These are phyloP conservation scores for Notospermus geniculatus DNA, from an alignment of 1,140 invertebrate genomes.

Conservation along the genomic window DNA sequence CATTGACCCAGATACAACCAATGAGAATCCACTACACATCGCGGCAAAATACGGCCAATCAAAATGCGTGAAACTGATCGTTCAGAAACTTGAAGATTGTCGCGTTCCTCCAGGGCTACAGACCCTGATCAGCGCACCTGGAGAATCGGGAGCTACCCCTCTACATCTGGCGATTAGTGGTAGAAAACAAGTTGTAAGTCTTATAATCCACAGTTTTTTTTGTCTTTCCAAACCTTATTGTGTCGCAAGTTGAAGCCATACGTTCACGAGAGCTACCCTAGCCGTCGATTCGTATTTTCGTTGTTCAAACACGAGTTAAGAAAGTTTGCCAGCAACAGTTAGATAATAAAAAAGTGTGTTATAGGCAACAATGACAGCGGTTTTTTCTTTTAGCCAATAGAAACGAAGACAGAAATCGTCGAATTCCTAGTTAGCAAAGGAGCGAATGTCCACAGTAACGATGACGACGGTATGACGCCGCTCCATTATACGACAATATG, in stretches of 20 bases:
- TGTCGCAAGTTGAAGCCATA: no score
- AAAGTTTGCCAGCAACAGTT: no score
- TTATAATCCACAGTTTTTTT: background rate
- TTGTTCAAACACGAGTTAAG: no score
- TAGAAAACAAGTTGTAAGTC: no score
- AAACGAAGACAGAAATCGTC: background rate
- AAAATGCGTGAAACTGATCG: constrained; percentile 18
- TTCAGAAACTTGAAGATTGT: constrained; percentile 50
- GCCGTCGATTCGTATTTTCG: no score
- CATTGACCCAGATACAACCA: constrained; percentile 50
- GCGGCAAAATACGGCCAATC: constrained; percentile 55
- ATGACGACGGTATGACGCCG: constrained; percentile 53
- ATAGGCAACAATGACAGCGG: background rate
- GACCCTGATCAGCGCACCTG: background rate
- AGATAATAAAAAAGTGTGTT: no score
- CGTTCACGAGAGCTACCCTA: no score
- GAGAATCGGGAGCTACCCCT: no score
- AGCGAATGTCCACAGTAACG: constrained; percentile 47
- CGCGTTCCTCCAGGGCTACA: background rate
- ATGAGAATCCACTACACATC: constrained; percentile 54
- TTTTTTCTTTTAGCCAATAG: background rate
- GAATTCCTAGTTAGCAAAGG: constrained; percentile 4
- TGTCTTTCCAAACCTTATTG: no score
- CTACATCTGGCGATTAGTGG: no score
- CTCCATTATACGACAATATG: constrained; percentile 58